A percentile compares a stretch with the other conserved stretches of the same genome.
phyloP scores from a whole-genome alignment of 2,888 invertebrate genomes.

The Caenorhabditis wallacei region DNA sequence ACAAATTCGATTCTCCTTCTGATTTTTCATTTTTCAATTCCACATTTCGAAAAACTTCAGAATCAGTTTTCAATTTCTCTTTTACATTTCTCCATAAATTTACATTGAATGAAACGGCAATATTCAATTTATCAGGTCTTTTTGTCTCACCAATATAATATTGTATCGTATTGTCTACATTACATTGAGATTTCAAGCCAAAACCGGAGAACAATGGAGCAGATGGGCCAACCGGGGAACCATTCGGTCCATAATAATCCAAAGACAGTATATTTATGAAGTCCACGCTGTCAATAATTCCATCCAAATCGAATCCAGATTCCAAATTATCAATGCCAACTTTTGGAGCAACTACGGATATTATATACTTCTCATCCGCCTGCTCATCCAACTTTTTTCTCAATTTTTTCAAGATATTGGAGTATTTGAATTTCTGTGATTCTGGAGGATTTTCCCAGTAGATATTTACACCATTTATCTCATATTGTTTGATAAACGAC shows the following conservation, averaged over 20 bases:
- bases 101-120: slow-evolving; percentile 13
- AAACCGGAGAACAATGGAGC: slow-evolving; percentile 11
- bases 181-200: neutral
- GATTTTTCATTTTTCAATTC: slow-evolving; percentile 2
- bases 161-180: slow-evolving; percentile 21
- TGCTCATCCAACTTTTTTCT: neutral
- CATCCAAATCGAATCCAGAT: slow-evolving; percentile 22
- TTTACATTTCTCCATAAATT: slow-evolving; percentile 25
- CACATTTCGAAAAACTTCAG: slow-evolving; percentile 65
- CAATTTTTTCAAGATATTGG: neutral
- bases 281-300: slow-evolving; percentile 4
- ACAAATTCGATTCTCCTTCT: neutral
- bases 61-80: slow-evolving; percentile 29
- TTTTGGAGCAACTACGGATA: slow-evolving; percentile 15
- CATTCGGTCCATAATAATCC: slow-evolving; percentile 10
- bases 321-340: neutral
- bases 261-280: slow-evolving; percentile 12
- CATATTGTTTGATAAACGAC: slow-evolving; percentile 3
- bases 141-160: slow-evolving; percentile 15
- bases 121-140: slow-evolving; percentile 13
- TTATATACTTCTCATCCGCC: neutral
- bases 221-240: slow-evolving; percentile 7
- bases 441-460: slow-evolving; percentile 11
- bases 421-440: slow-evolving; percentile 22
- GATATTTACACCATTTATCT: slow-evolving; percentile 17